A percentile compares a stretch with the other conserved stretches of the same genome.
Evolutionary conservation across 2,888 invertebrate species (phyloP).

Genomic region (Dexiosoma caninum): DNA sequence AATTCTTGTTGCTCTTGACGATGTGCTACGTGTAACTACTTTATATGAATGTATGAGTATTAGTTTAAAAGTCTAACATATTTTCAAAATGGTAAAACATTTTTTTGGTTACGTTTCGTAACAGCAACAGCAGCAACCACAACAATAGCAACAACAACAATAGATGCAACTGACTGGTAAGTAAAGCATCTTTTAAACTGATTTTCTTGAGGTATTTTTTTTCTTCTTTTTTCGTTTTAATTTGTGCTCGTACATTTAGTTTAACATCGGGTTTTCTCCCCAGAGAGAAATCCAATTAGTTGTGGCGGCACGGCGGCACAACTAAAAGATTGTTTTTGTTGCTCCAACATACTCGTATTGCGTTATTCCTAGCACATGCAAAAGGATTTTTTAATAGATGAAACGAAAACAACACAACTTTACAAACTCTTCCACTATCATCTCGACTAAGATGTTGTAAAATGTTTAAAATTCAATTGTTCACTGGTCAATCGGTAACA

Average conservation of each 20-base stretch:
- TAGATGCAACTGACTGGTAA: not conserved
- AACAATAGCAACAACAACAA: not conserved
- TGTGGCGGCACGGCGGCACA: constrained; percentile 70
- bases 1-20: constrained; percentile 20
- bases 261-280: constrained; percentile 65
- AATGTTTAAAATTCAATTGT: constrained; percentile 64
- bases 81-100: constrained; percentile 58
- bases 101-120: constrained; percentile 49
- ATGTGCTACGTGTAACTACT: constrained; percentile 18
- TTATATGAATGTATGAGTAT: constrained; percentile 23
- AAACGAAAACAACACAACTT: not conserved
- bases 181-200: constrained; percentile 54
- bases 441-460: constrained; percentile 54
- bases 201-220: constrained; percentile 15
- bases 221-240: not conserved
- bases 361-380: constrained; percentile 68
- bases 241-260: constrained; percentile 1
- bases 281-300: constrained; percentile 76
- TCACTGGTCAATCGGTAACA: constrained; percentile 62
- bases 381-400: constrained; percentile 64
- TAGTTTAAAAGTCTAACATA: constrained; percentile 50
- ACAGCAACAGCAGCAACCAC: constrained; percentile 2
- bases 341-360: constrained; percentile 30
- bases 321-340: constrained; percentile 65
- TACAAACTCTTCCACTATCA: not conserved